Evolutionary conservation across 2,113 vertebrate species (phyloP), one percentile per base, ranked within the genome.

Genomic region (Lampris incognitus): DNA sequence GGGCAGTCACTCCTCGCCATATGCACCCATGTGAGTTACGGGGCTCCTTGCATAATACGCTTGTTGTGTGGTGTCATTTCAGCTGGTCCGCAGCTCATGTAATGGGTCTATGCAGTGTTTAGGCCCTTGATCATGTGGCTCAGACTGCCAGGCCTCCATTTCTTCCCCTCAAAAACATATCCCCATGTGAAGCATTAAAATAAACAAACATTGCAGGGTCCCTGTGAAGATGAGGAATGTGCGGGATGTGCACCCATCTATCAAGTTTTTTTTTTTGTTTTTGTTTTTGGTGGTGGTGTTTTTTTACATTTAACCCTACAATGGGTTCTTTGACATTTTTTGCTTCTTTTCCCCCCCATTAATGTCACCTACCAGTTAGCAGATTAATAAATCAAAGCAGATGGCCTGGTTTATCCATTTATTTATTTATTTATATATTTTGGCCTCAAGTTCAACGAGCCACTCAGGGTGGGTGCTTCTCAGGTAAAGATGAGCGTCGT

Each of bases 101-200:
- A 84, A 84, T 73, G 74, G 57, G 38, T 52, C 40, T 51, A 69
- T 42, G 52, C 6, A 0, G 56, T 68, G 67, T 74, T 74, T 42
- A 4, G 41, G 41, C 55, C 54, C 50, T 61, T 24, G 36, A 61
- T 75, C 82, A 87, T 56, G 44, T 70, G 81, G 49, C 61, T 46
- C 40, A 61, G 49, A 63, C 66, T 4, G 50, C 55, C 46, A 68
- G 59, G 85, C 81, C 76, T 88, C 72, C 76, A 73, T 75, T 83
- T 83, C 80, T 85, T 51, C 48, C 69, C 79, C 76, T 68, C 48
- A 11, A 86, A 87, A 81, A 71, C 62, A 85, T 72, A 78, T 85
- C 73, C 86, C 81, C 78, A 86, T 81, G 84, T 84, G 84, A 87
- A 69, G 73, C 76, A 74, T 76, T 78, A 82, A 90, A 88, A 86